A percentile compares a stretch with the other conserved stretches of the same genome.
phyloP scores from a whole-genome alignment of 2,797 vertebrate genomes.

The Hafferia zeledoni region DNA sequence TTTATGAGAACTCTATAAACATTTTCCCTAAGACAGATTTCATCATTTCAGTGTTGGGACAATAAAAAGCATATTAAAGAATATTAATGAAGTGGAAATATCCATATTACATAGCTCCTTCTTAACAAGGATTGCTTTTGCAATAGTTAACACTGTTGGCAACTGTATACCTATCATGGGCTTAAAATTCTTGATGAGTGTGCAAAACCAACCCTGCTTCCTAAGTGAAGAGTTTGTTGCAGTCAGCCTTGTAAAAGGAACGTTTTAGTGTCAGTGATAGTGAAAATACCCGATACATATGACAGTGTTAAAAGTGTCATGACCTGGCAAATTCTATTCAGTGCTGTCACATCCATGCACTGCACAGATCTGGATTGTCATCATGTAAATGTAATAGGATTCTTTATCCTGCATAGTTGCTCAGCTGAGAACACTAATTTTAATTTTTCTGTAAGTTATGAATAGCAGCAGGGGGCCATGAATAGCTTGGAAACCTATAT shows the following conservation, averaged over 20 bases:
- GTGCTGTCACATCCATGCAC: constrained; percentile 31
- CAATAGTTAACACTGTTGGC: constrained; percentile 15
- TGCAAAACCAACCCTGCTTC: not conserved
- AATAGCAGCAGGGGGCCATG: constrained; percentile 51
- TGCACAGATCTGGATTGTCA: not conserved
- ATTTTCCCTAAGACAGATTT: not conserved
- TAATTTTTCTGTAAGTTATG: constrained; percentile 22
- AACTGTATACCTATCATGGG: constrained; percentile 4
- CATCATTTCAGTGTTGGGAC: not conserved
- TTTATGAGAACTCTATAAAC: not conserved
- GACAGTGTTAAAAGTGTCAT: constrained; percentile 67
- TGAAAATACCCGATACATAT: constrained; percentile 55
- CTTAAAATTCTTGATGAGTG: constrained; percentile 60
- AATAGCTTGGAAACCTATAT: constrained; percentile 75
- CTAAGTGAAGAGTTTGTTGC: constrained; percentile 45
- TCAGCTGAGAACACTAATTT: constrained; percentile 23
- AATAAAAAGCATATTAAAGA: constrained; percentile 8
- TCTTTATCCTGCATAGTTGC: constrained; percentile 42
- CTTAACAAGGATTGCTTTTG: constrained; percentile 38
- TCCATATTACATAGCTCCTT: not conserved
- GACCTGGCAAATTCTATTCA: constrained; percentile 68
- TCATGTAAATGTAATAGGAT: constrained; percentile 57
- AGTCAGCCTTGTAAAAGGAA: constrained; percentile 50
- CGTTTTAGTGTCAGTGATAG: constrained; percentile 64
- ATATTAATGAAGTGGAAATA: constrained; percentile 12